Conservation (phyloP, 1,140 invertebrate species). For the Pachyrhynchus sulphureomaculatus region DNA sequence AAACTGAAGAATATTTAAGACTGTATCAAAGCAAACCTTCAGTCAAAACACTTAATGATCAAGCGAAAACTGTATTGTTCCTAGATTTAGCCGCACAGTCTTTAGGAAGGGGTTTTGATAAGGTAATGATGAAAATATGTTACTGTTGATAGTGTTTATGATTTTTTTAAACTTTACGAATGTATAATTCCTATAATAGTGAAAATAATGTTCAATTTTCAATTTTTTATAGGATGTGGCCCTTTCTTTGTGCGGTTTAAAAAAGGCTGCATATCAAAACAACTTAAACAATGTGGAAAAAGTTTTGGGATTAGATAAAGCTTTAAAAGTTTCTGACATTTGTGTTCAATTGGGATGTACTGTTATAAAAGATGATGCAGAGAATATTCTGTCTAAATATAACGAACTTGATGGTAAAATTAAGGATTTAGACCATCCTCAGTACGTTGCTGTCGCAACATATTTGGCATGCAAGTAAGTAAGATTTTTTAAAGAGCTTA, state of each 20-base stretch:
- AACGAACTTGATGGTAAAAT: conserved; percentile 37
- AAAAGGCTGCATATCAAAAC: neutral
- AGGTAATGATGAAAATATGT: conserved; percentile 40
- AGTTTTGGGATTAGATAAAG: conserved; percentile 47
- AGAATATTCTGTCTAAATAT: conserved; percentile 48
- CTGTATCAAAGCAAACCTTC: conserved; percentile 39
- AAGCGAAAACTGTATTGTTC: conserved; percentile 42
- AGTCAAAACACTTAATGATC: conserved; percentile 39
- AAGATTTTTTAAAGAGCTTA: neutral
- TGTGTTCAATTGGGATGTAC: conserved; percentile 51
- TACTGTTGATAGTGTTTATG: no score
- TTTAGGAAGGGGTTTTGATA: conserved; percentile 39
- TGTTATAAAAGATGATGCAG: conserved; percentile 47
- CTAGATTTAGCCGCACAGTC: conserved; percentile 42
- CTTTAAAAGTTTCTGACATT: conserved; percentile 48
- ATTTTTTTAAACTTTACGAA: no score
- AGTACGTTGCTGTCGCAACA: conserved; percentile 52
- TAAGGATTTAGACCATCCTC: conserved; percentile 50
- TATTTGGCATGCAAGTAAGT: conserved; percentile 50
- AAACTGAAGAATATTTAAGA: conserved; percentile 44
- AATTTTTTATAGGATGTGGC: neutral
- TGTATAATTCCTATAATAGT: no score
- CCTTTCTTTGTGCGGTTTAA: neutral
- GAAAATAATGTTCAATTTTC: no score
- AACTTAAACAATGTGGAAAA: no score